These are phyloP conservation scores for Opisthograptis luteolata DNA, from an alignment of 2,888 invertebrate species.

Conservation along the genomic window DNA sequence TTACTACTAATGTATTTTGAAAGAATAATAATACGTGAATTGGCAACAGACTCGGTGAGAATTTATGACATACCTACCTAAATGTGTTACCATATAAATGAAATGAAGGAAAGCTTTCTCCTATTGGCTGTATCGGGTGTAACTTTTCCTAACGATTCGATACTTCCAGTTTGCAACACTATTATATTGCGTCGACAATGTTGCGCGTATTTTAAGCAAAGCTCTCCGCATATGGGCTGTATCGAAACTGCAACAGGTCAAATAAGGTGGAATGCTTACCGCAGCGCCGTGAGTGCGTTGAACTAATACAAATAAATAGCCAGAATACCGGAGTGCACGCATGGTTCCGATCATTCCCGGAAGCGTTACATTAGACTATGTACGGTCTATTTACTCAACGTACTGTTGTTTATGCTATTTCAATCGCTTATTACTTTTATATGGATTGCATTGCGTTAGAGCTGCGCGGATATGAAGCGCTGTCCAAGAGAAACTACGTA, in stretches of 20 bases:
- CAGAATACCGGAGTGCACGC: constrained; percentile 44
- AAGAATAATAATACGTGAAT: too few species aligned
- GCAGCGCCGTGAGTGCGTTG: constrained; percentile 63
- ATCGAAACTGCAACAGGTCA: constrained; percentile 45
- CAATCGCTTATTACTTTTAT: too few species aligned
- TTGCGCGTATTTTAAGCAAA: constrained; percentile 31
- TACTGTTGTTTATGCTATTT: too few species aligned
- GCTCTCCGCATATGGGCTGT: constrained; percentile 31
- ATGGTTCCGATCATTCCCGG: constrained; percentile 67
- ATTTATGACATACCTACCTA: too few species aligned
- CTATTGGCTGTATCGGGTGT: background rate
- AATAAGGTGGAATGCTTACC: constrained; percentile 42
- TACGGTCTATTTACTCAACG: constrained; percentile 5
- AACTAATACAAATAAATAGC: constrained; percentile 68
- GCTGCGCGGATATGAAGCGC: too few species aligned
- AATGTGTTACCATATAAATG: constrained; percentile 1
- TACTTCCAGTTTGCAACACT: constrained; percentile 9
- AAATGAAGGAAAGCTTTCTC: constrained; percentile 5
- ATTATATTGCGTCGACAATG: constrained; percentile 23
- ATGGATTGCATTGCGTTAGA: too few species aligned
- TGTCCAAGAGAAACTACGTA: too few species aligned
- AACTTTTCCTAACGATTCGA: background rate
- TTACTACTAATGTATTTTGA: too few species aligned
- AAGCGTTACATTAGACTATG: constrained; percentile 46
- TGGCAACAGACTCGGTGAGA: too few species aligned